Evolutionary conservation across 2,888 invertebrate genomes (phyloP).

Genomic region (Melanchra persicariae): DNA sequence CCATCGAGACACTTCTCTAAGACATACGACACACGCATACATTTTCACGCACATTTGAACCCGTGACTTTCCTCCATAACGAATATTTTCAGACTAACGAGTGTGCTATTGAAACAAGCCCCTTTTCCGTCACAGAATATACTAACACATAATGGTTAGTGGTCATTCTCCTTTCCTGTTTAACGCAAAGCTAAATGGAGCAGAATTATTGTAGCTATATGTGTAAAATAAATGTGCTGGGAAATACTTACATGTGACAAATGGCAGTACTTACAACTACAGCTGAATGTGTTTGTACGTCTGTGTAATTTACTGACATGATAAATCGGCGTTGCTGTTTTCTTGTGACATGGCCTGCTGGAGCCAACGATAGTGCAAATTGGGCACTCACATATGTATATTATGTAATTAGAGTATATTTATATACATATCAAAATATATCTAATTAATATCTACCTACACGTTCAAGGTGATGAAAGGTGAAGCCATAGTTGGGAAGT

Average conservation of each 20-base stretch:
- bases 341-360: slow-evolving; percentile 19
- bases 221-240: slow-evolving; percentile 42
- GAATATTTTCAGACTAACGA: slow-evolving; percentile 75
- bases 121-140: slow-evolving; percentile 27
- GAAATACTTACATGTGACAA: slow-evolving; percentile 52
- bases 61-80: slow-evolving; percentile 65
- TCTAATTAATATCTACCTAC: background rate
- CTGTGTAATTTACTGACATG: slow-evolving; percentile 45
- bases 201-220: slow-evolving; percentile 48
- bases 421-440: background rate
- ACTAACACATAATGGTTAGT: slow-evolving; percentile 27
- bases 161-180: slow-evolving; percentile 32
- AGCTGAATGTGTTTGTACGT: slow-evolving; percentile 36
- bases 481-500: background rate
- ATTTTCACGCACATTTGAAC: slow-evolving; percentile 83
- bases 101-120: slow-evolving; percentile 58
- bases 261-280: slow-evolving; percentile 43
- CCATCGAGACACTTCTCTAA: slow-evolving; percentile 75
- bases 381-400: slow-evolving; percentile 1
- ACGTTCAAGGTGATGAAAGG: background rate
- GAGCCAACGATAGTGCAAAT: background rate
- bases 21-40: slow-evolving; percentile 81
- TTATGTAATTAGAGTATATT: background rate
- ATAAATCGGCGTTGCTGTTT: slow-evolving; percentile 32
- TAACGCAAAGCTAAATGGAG: slow-evolving; percentile 43